Percentiles rank a stretch among this genome's conserved stretches.
These are phyloP conservation scores for Pemphigus obesinymphae DNA, from an alignment of 1,140 invertebrate genomes.

Conservation along the genomic window DNA sequence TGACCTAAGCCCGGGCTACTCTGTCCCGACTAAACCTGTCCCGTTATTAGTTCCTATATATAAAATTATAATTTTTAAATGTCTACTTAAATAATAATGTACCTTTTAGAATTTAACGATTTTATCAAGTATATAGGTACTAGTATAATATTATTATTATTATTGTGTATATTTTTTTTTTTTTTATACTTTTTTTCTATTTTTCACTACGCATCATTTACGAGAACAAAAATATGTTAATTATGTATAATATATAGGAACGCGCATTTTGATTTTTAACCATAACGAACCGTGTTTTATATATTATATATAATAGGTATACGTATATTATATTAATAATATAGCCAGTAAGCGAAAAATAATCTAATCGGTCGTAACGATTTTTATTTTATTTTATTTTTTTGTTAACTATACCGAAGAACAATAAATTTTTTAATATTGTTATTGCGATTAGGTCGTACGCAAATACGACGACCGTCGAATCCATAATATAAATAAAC, in stretches of 20 bases:
- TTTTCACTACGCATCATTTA: neutral
- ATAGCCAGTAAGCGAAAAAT: slow-evolving; percentile 6
- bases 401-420: neutral
- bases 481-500: neutral
- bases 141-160: slow-evolving; percentile 5
- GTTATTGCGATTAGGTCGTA: neutral
- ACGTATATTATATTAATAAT: neutral
- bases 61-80: neutral
- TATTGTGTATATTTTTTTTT: slow-evolving; percentile 1
- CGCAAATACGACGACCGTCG: neutral
- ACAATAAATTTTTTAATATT: slow-evolving; percentile 14
- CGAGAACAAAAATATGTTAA: neutral
- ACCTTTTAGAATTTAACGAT: neutral
- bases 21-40: neutral
- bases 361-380: neutral
- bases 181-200: slow-evolving; percentile 3
- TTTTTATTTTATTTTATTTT: neutral
- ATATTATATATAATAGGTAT: neutral
- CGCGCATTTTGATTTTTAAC: neutral
- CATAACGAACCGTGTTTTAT: neutral
- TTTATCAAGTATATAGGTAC: neutral
- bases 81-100: slow-evolving; percentile 11
- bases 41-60: slow-evolving; percentile 11
- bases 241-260: neutral
- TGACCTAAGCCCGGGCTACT: neutral